Conservation (phyloP, 1,140 invertebrate genomes). For the Hypothenemus hampei region DNA sequence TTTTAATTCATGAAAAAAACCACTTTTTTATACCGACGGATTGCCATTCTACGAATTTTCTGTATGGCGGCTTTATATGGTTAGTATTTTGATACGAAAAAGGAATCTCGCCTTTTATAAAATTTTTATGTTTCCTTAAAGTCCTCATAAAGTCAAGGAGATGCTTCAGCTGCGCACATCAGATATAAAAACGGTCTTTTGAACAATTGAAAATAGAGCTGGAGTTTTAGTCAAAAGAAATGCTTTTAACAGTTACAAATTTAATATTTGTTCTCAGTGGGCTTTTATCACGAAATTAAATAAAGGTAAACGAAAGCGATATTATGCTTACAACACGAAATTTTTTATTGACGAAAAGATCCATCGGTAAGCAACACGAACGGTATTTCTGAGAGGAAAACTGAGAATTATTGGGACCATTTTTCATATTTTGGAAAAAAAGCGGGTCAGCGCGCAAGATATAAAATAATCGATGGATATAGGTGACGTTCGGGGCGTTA, state of each 20-base stretch:
- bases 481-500: conserved; percentile 18
- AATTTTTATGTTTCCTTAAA: neutral
- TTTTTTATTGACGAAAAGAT: too few species aligned
- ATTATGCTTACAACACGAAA: too few species aligned
- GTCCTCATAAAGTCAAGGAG: neutral
- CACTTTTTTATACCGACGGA: too few species aligned
- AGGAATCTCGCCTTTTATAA: neutral
- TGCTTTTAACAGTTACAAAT: too few species aligned
- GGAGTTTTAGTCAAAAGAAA: neutral
- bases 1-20: too few species aligned
- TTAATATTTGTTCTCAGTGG: too few species aligned
- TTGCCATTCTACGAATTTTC: too few species aligned
- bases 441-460: conserved; percentile 10
- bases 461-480: conserved; percentile 25
- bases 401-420: conserved; percentile 18
- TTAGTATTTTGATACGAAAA: neutral
- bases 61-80: too few species aligned
- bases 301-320: too few species aligned
- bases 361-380: neutral
- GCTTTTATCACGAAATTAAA: too few species aligned
- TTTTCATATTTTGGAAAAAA: conserved; percentile 23
- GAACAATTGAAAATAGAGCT: neutral
- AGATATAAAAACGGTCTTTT: neutral
- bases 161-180: neutral
- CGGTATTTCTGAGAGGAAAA: conserved; percentile 3